Evolutionary conservation across 2,113 vertebrate genomes (phyloP), one percentile per base, ranked within the genome.

Genomic region (Atlantisia rogersi): DNA sequence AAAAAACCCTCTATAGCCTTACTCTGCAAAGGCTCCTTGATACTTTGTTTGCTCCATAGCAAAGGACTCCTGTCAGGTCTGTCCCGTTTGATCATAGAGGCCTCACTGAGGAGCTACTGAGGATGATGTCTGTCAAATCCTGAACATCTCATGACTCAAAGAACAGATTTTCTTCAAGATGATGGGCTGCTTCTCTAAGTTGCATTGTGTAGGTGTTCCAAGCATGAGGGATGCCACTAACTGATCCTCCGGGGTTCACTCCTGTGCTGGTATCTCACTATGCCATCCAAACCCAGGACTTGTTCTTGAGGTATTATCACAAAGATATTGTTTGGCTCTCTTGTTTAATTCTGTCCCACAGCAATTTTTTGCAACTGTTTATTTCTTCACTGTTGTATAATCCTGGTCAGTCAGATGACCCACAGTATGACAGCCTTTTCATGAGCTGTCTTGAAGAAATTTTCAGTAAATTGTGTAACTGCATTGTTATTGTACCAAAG

Each of bases 161-260:
- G 56, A 74, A 25, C 53, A 78, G 71, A 6, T 28, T 46, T 74
- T 58, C 53, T 83, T 82, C 55, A 58, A 39, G 35, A 18, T 48
- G 15, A 19, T 26, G 32, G 29, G 62, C 28, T 63, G 26, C 39
- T 56, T 67, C 39, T 0, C 0, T 32, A 84, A 24, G 15, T 46
- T 32, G 15, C 20, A 5, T 53, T 0, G 0, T 59, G 21, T 46
- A 40, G 53, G 21, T 53, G 28, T 64, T 53, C 20, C 28, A 25
- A 88, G 60, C 42, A 11, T 2, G 3, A 75, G 20, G 32, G 67
- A 25, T 69, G 48, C 32, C 42, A 56, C 48, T 32, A 52, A 28
- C 40, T 0, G 1, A 26, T 67, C 11, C 35, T 29, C 22, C 3
- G 10, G 16, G 24, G 9, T 35, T 87, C 1, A 0, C 7, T 74